A percentile compares a stretch with the other conserved stretches of the same genome.
Conservation (phyloP, 2,797 vertebrate species). For the Bradypodion ventrale region DNA sequence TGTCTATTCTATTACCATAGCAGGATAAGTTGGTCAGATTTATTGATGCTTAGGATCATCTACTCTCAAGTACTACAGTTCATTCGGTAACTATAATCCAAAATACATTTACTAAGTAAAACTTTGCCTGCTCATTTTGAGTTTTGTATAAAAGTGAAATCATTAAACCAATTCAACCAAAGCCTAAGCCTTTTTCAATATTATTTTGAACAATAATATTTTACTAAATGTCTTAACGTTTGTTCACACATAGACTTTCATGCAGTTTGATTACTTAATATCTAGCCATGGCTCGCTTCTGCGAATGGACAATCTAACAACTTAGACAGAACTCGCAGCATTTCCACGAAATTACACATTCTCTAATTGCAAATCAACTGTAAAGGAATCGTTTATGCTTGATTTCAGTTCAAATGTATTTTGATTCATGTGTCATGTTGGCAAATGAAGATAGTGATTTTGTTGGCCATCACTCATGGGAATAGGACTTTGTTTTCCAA, state of each 20-base stretch:
- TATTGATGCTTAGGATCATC: too few relatives aligned
- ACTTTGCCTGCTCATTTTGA: not conserved
- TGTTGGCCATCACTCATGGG: too few relatives aligned
- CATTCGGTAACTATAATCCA: constrained; percentile 14
- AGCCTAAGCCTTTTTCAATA: not conserved
- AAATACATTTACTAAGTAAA: not conserved
- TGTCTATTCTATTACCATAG: too few relatives aligned
- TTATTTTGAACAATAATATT: not conserved
- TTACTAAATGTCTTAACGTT: not conserved
- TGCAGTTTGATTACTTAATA: not conserved
- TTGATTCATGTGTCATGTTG: too few relatives aligned
- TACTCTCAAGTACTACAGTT: not conserved
- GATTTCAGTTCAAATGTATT: too few relatives aligned
- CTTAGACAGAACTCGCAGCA: not conserved
- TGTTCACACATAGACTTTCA: not conserved
- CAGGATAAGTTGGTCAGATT: too few relatives aligned
- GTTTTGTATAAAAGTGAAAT: not conserved
- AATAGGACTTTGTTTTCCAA: too few relatives aligned
- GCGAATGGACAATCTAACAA: not conserved
- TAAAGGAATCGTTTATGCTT: not conserved
- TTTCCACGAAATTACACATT: not conserved
- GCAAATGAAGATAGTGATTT: too few relatives aligned
- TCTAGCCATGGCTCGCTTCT: not conserved
- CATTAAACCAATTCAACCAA: not conserved
- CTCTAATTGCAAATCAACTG: not conserved